phyloP scores from a whole-genome alignment of 2,797 vertebrate genomes.

The Peromyscus aztecus region DNA sequence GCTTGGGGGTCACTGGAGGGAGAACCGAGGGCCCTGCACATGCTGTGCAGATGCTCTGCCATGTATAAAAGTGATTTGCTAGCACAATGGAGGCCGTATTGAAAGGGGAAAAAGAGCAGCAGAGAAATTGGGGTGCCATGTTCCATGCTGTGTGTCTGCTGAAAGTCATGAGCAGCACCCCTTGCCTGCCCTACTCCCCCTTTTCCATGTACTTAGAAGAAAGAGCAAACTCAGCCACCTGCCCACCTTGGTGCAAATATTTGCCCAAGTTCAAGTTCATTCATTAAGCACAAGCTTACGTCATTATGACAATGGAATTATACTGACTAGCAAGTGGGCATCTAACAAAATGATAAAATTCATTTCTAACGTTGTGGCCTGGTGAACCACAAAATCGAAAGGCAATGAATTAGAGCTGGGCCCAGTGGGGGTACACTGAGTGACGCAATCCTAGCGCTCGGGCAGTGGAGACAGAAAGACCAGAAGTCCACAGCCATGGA shows the following conservation, averaged over 20 bases:
- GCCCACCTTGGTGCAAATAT: not conserved
- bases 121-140: rapidly evolving
- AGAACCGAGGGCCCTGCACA: not conserved
- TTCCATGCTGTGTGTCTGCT: not conserved
- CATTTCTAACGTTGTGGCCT: not conserved
- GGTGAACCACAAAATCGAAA: not conserved
- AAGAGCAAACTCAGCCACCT: not conserved
- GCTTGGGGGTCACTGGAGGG: not conserved
- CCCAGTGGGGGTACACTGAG: not conserved
- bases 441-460: not conserved
- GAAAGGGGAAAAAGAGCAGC: not conserved
- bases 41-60: not conserved
- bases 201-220: not conserved
- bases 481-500: not conserved
- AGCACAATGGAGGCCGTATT: not conserved
- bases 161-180: rapidly evolving
- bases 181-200: rapidly evolving
- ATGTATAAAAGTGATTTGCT: not conserved
- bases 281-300: not conserved
- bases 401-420: not conserved
- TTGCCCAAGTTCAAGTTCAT: not conserved
- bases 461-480: not conserved
- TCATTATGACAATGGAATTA: not conserved
- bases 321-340: not conserved
- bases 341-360: not conserved